Conservation (phyloP, 2,888 invertebrate species). For the Drosophila quinaria region DNA sequence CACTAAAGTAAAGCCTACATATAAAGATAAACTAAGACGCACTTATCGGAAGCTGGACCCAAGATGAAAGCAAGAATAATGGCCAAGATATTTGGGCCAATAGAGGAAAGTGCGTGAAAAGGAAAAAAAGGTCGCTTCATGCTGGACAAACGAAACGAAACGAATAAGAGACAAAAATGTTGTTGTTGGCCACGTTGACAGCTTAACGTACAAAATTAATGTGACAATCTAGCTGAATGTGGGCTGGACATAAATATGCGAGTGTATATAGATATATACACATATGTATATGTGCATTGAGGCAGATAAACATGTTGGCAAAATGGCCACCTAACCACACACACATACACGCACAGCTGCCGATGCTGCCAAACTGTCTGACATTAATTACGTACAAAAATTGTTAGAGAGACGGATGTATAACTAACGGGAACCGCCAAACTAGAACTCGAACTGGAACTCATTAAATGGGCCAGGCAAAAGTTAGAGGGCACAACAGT, state of each 20-base stretch:
- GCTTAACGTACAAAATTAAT: constrained; percentile 80
- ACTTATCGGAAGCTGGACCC: constrained; percentile 60
- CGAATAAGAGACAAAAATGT: constrained; percentile 69
- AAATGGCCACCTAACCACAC: constrained; percentile 51
- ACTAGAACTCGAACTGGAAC: constrained; percentile 55
- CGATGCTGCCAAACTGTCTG: constrained; percentile 41
- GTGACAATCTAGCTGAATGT: constrained; percentile 71
- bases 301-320: constrained; percentile 76
- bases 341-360: constrained; percentile 40
- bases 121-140: constrained; percentile 15
- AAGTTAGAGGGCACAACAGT: constrained; percentile 37
- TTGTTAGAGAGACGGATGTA: constrained; percentile 34
- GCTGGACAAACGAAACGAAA: constrained; percentile 27
- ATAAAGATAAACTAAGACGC: constrained; percentile 72
- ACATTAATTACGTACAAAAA: constrained; percentile 66
- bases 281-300: constrained; percentile 55
- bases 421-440: constrained; percentile 32
- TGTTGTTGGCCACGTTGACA: constrained; percentile 73
- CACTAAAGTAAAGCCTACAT: constrained; percentile 42
- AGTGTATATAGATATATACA: constrained; percentile 13
- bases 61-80: constrained; percentile 67
- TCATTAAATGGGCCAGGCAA: constrained; percentile 61
- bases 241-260: constrained; percentile 44
- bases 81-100: constrained; percentile 41
- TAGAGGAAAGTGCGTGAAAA: constrained; percentile 34